phyloP scores from a whole-genome alignment of 2,797 vertebrate species.

The Nyctibius grandis region DNA sequence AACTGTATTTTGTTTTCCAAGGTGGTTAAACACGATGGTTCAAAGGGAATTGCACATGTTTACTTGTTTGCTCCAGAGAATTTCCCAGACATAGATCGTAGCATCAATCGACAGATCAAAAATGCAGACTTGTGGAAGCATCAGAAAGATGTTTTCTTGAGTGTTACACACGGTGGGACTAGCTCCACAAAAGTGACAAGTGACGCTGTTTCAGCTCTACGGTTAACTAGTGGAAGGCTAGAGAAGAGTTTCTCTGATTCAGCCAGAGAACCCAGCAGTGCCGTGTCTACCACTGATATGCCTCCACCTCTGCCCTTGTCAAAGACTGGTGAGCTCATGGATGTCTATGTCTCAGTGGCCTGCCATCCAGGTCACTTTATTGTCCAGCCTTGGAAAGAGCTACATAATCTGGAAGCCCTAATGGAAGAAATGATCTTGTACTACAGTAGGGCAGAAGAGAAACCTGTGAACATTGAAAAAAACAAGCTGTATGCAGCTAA shows the following conservation, averaged over 20 bases:
- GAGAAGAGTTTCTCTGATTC: constrained; percentile 46
- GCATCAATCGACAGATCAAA: constrained; percentile 84
- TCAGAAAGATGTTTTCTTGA: constrained; percentile 84
- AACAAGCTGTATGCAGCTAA: constrained; percentile 89
- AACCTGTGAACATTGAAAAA: constrained; percentile 70
- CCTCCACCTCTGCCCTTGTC: constrained; percentile 83
- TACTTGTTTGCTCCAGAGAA: constrained; percentile 86
- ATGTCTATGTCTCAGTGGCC: constrained; percentile 88
- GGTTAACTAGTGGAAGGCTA: background rate
- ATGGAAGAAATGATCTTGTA: constrained; percentile 95
- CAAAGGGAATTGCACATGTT: constrained; percentile 74
- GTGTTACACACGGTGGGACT: constrained; percentile 17
- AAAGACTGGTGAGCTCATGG: constrained; percentile 84
- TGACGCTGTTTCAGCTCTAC: background rate
- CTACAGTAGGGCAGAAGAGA: constrained; percentile 81
- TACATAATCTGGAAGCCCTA: constrained; percentile 88
- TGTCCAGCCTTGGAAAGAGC: constrained; percentile 89
- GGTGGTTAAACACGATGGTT: constrained; percentile 82
- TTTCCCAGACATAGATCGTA: constrained; percentile 72
- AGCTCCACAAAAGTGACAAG: constrained; percentile 2
- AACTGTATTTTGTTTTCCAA: constrained; percentile 55
- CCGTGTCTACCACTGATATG: constrained; percentile 47
- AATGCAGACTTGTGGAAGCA: constrained; percentile 83
- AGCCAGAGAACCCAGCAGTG: background rate
- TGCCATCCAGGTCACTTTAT: constrained; percentile 94